These are phyloP conservation scores for Tragelaphus eurycerus DNA, from an alignment of 2,797 vertebrate species.

Conservation along the genomic window DNA sequence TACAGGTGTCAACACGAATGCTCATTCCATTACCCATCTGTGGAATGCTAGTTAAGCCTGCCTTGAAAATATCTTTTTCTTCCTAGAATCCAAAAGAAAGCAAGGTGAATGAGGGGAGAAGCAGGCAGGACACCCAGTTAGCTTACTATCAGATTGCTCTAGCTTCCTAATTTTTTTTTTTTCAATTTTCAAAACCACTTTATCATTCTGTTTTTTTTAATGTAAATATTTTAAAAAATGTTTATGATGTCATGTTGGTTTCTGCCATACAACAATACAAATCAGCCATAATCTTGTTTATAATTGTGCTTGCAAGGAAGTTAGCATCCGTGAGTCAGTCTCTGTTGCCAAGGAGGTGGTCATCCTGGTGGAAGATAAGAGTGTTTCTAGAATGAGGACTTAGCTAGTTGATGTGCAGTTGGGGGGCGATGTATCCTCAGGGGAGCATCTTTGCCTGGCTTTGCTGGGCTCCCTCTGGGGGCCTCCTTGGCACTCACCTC, in stretches of 20 bases:
- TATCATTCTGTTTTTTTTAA: not conserved
- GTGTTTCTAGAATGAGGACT: accelerated
- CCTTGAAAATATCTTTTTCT: slow-evolving; percentile 74
- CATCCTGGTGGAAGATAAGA: not conserved
- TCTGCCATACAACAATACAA: not conserved
- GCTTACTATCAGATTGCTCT: not conserved
- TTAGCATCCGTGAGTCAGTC: not conserved
- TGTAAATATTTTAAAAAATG: not conserved
- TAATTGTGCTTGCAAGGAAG: not conserved
- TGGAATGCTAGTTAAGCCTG: slow-evolving; percentile 71
- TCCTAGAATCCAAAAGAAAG: slow-evolving; percentile 53
- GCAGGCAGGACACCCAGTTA: not conserved
- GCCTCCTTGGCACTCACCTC: not conserved
- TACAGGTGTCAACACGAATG: slow-evolving; percentile 76
- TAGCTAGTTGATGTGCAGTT: too few relatives aligned
- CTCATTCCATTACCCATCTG: slow-evolving; percentile 71
- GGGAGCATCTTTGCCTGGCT: not conserved
- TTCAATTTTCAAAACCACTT: not conserved
- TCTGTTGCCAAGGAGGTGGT: not conserved
- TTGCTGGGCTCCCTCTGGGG: not conserved
- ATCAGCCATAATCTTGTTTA: not conserved
- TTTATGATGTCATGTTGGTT: not conserved
- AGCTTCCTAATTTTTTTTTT: not conserved
- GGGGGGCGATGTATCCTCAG: accelerated
- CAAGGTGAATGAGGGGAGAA: not conserved